Base-by-base conservation (phyloP, 2,113 vertebrate genomes). In the Glaucidium brasilianum region DNA sequence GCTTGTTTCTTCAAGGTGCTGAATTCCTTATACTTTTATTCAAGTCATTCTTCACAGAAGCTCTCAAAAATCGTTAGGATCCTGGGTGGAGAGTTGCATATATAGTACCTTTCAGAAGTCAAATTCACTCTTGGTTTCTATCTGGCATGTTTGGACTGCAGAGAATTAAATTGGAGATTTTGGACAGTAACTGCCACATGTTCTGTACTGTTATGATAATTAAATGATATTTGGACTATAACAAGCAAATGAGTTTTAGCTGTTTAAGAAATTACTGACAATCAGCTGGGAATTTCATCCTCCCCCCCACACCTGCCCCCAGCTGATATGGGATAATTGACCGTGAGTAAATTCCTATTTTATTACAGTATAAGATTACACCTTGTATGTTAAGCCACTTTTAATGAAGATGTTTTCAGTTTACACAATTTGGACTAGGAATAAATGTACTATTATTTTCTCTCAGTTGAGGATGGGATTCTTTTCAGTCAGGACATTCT, bases 181-280 rank as follows among this genome's bases (percentile, higher is more conserved):
- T 88, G 89, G 91, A 58, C 91, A 76, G 76, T 59, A 26, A 16
- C 34, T 73, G 85, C 55, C 56, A 52, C 60, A 5, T 56, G 26
- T 60, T 93, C 69, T 76, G 45, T 90, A 26, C 69, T 64, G 69
- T 73, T 87, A 64, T 26, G 84, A 87, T 93, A 87, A 94, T 96
- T 79, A 93, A 87, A 85, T 72, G 66, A 58, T 88, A n/a, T 85
- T 93, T 91, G 87, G 62, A 32, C 60, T 78, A 43, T 68, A 96
- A 74, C 77, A 78, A 93, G 88, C 22, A 96, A 85, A 94, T 90
- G 76, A 88, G 87, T 49, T 96, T 93, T 66, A 87, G 53, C 81
- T 91, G 62, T 90, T 96, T 78, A 82, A 94, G 81, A 60, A 88
- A 94, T 92, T 79, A 52, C 58, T 89, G 91, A 67, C 56, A 30